Evolutionary conservation across 1,140 invertebrate species (phyloP).

Genomic region (Papilio aristodemus): DNA sequence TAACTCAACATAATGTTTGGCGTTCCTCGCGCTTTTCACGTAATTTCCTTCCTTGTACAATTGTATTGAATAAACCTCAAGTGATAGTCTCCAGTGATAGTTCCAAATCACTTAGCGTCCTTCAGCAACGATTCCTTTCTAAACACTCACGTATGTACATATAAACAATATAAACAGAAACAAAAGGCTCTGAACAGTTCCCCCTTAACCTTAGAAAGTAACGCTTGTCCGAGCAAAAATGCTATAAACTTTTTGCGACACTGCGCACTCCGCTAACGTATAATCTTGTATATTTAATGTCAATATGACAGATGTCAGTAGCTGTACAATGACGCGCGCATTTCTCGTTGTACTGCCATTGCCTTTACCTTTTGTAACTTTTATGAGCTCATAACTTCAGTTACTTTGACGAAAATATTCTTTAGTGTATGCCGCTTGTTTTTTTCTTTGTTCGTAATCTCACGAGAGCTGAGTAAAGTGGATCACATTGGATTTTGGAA

Average conservation of each 20-base stretch:
- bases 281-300: slow-evolving; percentile 50
- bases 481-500: background rate
- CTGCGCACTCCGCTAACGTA: slow-evolving; percentile 38
- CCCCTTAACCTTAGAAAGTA: slow-evolving; percentile 26
- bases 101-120: too few species aligned
- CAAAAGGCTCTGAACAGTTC: background rate
- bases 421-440: slow-evolving; percentile 20
- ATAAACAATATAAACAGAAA: slow-evolving; percentile 13
- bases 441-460: slow-evolving; percentile 2
- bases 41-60: too few species aligned
- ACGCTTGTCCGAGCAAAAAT: slow-evolving; percentile 25
- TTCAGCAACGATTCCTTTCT: too few species aligned
- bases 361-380: slow-evolving; percentile 36
- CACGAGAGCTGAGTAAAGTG: background rate
- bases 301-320: slow-evolving; percentile 41
- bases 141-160: too few species aligned
- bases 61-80: too few species aligned
- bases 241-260: slow-evolving; percentile 44
- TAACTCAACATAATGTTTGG: too few species aligned
- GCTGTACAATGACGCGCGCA: background rate
- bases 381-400: slow-evolving; percentile 39
- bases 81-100: too few species aligned
- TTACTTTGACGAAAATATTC: slow-evolving; percentile 38
- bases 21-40: too few species aligned
- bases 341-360: background rate